These are phyloP conservation scores for Conger conger DNA, from an alignment of 2,113 vertebrate species.

Conservation along the genomic window DNA sequence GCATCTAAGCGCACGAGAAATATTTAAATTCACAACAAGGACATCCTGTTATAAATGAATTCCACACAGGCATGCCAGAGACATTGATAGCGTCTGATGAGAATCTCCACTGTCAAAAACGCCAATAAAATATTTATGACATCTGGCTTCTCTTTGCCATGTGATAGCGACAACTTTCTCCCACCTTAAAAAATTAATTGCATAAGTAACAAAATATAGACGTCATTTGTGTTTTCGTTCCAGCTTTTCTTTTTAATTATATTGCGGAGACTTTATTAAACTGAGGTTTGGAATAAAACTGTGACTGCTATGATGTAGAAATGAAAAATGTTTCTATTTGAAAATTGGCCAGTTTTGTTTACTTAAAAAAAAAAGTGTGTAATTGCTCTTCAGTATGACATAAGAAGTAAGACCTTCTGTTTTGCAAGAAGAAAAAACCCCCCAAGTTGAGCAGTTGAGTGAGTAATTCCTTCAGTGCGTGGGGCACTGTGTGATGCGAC, in stretches of 20 bases:
- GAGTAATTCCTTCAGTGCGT: too few species aligned
- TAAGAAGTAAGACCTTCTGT: too few species aligned
- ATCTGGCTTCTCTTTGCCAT: slow-evolving; percentile 1
- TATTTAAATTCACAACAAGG: not conserved
- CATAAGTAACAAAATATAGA: slow-evolving; percentile 21
- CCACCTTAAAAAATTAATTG: slow-evolving; percentile 14
- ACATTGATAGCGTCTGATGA: not conserved
- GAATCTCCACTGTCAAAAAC: not conserved
- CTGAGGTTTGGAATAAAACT: not conserved
- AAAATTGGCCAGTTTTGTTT: not conserved
- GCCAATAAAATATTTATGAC: slow-evolving; percentile 18
- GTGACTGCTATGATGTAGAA: not conserved
- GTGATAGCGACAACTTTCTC: slow-evolving; percentile 3
- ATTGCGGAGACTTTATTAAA: slow-evolving; percentile 8
- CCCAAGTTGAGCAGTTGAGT: too few species aligned
- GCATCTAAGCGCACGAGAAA: not conserved
- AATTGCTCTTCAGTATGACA: too few species aligned
- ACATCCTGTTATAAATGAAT: not conserved
- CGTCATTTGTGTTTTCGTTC: not conserved
- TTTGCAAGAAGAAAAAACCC: too few species aligned
- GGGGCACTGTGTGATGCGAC: too few species aligned
- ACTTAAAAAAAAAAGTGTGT: too few species aligned
- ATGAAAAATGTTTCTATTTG: not conserved
- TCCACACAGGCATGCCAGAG: not conserved
- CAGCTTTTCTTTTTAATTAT: not conserved